Evolutionary conservation across 2,113 vertebrate genomes (phyloP).

Genomic region (Macaca fascicularis): DNA sequence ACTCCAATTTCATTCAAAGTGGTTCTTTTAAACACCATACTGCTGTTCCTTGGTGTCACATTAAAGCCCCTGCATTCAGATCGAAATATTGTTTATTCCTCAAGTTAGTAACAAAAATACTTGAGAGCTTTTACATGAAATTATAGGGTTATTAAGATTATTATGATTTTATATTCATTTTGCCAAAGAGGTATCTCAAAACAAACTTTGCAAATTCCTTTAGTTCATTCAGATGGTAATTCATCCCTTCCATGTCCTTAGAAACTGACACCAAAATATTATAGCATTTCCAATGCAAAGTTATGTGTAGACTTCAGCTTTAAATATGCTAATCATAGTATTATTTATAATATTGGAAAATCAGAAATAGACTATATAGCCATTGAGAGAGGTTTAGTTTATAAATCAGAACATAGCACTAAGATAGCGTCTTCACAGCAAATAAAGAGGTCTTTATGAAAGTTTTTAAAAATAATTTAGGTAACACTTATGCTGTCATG

Average conservation of each 20-base stretch:
- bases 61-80: neutral
- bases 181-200: neutral
- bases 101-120: neutral
- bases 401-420: neutral
- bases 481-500: neutral
- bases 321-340: neutral
- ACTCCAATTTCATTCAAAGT: neutral
- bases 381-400: neutral
- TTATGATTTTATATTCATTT: neutral
- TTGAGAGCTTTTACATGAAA: neutral
- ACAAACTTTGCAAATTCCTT: neutral
- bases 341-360: neutral
- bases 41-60: neutral
- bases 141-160: neutral
- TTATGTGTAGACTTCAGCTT: neutral
- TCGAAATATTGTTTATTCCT: neutral
- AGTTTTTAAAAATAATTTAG: neutral
- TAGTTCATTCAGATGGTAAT: neutral
- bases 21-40: neutral
- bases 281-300: neutral
- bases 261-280: neutral
- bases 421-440: neutral
- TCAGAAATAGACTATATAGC: neutral
- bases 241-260: neutral
- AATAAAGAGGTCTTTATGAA: neutral